Evolutionary conservation across 2,113 vertebrate species (phyloP).

Genomic region (Himantopus leucocephalus): DNA sequence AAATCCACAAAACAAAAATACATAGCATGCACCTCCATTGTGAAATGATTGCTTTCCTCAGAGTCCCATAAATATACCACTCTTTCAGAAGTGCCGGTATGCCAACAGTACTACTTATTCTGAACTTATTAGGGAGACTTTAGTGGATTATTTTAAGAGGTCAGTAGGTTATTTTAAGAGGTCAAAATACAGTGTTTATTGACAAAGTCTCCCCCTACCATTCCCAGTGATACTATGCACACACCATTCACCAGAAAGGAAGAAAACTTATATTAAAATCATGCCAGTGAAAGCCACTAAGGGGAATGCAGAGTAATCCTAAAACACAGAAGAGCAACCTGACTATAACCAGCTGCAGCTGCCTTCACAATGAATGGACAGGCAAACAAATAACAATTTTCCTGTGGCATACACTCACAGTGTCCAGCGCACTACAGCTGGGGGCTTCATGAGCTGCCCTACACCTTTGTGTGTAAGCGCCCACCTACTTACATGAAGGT

Average conservation of each 20-base stretch:
- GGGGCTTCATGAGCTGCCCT: fast-evolving
- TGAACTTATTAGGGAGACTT: neutral
- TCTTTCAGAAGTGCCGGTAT: neutral
- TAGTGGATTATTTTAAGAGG: neutral
- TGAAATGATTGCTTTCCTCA: neutral
- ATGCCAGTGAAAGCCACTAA: neutral
- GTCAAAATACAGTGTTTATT: neutral
- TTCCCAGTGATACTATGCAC: fast-evolving
- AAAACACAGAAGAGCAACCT: neutral
- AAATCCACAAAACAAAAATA: neutral
- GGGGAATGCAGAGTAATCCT: neutral
- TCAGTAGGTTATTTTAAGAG: neutral
- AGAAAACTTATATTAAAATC: neutral
- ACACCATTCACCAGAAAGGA: neutral
- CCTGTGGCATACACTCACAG: neutral
- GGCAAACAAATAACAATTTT: neutral
- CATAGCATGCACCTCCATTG: neutral
- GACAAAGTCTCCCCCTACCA: neutral
- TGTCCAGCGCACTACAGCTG: fast-evolving
- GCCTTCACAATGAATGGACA: neutral
- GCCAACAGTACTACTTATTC: neutral
- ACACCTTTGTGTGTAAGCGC: no score
- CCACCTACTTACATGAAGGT: neutral
- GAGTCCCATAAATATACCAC: neutral
- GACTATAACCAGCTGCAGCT: neutral